These are phyloP conservation scores for Tribolium madens DNA, from an alignment of 1,140 invertebrate genomes.

Conservation along the genomic window DNA sequence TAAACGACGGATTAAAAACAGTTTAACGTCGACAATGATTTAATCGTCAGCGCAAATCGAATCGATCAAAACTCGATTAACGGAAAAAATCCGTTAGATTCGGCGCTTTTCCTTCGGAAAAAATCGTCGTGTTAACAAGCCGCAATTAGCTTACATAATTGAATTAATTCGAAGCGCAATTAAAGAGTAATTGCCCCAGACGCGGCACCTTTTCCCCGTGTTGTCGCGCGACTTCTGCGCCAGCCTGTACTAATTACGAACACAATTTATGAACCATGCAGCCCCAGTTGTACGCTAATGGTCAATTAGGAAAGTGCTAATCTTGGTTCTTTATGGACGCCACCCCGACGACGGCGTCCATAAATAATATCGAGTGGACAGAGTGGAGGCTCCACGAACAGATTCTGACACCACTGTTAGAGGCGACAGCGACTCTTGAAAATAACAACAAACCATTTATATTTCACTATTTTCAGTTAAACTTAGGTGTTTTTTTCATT, in stretches of 20 bases:
- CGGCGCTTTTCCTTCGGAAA: background rate
- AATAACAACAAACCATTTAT: no score
- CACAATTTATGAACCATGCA: conserved; percentile 56
- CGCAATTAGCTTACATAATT: conserved; percentile 47
- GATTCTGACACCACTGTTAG: background rate
- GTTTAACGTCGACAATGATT: conserved; percentile 32
- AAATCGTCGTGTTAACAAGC: conserved; percentile 29
- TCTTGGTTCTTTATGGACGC: conserved; percentile 44
- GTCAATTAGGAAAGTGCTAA: conserved; percentile 52
- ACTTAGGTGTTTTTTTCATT: no score
- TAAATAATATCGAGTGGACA: conserved; percentile 12
- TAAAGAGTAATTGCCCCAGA: conserved; percentile 47
- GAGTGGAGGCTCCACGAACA: background rate
- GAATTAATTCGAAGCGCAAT: conserved; percentile 47
- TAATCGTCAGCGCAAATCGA: conserved; percentile 9
- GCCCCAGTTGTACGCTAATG: conserved; percentile 54
- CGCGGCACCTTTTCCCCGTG: conserved; percentile 15
- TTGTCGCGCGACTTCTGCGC: conserved; percentile 45
- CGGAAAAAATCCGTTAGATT: background rate
- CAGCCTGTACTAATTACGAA: conserved; percentile 52
- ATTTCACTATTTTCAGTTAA: no score
- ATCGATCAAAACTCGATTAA: conserved; percentile 22
- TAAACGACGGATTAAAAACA: conserved; percentile 33
- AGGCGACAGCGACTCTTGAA: no score
- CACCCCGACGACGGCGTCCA: conserved; percentile 20